Base-by-base conservation (phyloP, 2,888 invertebrate species). In the Stenchaetothrips biformis region DNA sequence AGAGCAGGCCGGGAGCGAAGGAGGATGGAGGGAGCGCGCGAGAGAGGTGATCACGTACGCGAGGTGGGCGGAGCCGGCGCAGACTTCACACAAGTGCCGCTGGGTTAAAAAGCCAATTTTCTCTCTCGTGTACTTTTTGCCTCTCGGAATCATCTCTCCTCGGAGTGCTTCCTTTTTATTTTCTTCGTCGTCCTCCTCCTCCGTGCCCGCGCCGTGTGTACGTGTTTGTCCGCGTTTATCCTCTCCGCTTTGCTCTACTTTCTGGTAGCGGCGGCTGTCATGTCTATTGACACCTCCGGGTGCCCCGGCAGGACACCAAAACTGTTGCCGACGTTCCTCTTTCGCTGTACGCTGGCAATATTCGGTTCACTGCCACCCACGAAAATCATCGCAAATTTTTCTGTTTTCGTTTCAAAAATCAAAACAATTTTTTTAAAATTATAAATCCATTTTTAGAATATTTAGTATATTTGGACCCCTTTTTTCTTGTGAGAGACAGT, bases 61-160 rank as follows among this genome's bases (percentile, higher is more conserved):
- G 25, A 25, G 67, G 67, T 74, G 25, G 67, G 67, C 67, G 67
- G 67, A 25, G 67, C 67, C 67, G 67, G 67, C 67, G 67, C 67
- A 21, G 67, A 74, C 67, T 74, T 74, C 67, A 74, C 67, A 74
- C 67, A 74, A 74, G 67, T 25, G 67, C 67, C 67, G 67, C 67
- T 74, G 67, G 67, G 67, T 74, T 74, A 74, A 74, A 74, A 74
- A 74, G 67, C 67, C 67, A 74, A 74, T 74, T 74, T 74, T 74
- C 67, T 74, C 67, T 74, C 67, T 74, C 67, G 21, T 74, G 67
- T 74, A 74, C 67, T 74, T 74, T 74, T 74, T 74, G 67, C 67
- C 67, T 74, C 67, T 74, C 67, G 67, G 67, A 74, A 74, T 74
- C 67, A 74, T 74, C 67, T 74, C 67, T 74, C 18, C 59, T 59